Conservation (phyloP, 2,113 vertebrate species). For the Podiceps cristatus region DNA sequence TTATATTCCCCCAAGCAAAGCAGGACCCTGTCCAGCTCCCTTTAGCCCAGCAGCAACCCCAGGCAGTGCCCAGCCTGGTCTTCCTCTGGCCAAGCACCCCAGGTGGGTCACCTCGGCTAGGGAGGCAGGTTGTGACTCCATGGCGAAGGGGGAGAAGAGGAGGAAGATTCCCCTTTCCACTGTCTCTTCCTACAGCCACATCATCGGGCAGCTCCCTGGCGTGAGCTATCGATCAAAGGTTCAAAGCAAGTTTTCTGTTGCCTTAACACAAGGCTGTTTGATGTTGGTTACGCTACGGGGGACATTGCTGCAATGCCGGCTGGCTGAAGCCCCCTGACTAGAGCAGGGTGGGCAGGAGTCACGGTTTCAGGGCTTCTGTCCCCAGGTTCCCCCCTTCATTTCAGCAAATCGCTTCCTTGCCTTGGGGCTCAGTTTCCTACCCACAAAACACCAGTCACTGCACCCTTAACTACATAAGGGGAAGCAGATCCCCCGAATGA, state of each 20-base stretch:
- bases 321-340: background rate
- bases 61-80: background rate
- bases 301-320: accelerated
- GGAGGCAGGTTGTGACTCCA: background rate
- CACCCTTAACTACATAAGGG: accelerated
- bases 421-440: background rate
- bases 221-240: accelerated
- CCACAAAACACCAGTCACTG: accelerated
- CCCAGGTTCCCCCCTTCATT: accelerated
- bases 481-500: accelerated
- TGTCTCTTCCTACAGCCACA: background rate
- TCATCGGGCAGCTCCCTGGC: background rate
- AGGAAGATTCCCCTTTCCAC: background rate
- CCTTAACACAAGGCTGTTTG: no score
- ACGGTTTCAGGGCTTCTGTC: background rate
- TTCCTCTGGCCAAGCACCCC: no score
- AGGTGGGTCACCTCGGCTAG: accelerated
- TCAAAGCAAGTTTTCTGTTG: background rate
- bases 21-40: background rate
- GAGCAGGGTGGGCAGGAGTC: background rate
- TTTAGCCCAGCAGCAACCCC: background rate
- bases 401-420: background rate
- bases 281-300: accelerated
- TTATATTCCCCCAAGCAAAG: background rate
- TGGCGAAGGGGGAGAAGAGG: no score